Evolutionary conservation across 2,113 vertebrate genomes (phyloP).

Genomic region (Malurus alboscapulatus): DNA sequence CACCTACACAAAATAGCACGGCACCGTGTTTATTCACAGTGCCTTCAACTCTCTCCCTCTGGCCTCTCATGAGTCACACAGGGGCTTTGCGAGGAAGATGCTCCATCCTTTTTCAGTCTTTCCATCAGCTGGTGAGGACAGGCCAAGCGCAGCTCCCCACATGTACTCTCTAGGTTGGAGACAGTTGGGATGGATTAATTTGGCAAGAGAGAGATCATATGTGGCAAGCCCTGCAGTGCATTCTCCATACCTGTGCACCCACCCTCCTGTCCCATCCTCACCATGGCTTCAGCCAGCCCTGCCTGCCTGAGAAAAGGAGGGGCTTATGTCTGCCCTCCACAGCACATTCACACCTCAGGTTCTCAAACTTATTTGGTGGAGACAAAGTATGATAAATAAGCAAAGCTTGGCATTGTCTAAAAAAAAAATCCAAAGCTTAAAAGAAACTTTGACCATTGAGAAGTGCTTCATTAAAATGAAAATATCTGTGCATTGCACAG

Average conservation of each 20-base stretch:
- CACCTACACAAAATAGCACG: background rate
- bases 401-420: background rate
- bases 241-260: fast-evolving
- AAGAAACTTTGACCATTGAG: background rate
- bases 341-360: background rate
- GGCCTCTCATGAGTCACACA: fast-evolving
- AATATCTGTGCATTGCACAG: background rate
- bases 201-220: background rate
- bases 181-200: background rate
- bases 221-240: background rate
- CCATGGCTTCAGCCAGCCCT: background rate
- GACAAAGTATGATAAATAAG: background rate
- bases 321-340: background rate
- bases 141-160: background rate
- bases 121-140: background rate
- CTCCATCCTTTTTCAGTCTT: background rate
- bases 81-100: background rate
- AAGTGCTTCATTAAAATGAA: background rate
- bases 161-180: background rate
- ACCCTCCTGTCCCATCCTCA: background rate
- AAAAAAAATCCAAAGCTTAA: background rate
- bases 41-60: background rate
- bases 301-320: background rate
- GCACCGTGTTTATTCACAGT: background rate
- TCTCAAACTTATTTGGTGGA: background rate